Percentiles rank a stretch among this genome's conserved stretches.
phyloP scores from a whole-genome alignment of 2,113 vertebrate genomes.

The Austrofundulus limnaeus region DNA sequence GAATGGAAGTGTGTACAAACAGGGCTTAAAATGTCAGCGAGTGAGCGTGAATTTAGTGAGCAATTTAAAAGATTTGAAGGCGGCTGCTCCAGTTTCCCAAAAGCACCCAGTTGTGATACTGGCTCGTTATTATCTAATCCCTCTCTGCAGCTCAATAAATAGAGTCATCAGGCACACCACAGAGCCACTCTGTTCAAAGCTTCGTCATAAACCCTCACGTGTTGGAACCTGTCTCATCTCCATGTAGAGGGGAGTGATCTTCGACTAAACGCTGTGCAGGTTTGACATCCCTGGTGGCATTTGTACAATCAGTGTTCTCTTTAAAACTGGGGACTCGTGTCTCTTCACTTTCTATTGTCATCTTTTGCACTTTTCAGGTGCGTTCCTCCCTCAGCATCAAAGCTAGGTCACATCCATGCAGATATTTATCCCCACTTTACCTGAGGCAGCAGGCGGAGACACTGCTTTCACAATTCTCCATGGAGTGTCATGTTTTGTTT shows the following conservation, averaged over 20 bases:
- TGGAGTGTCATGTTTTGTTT: slow-evolving; percentile 52
- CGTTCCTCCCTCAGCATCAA: slow-evolving; percentile 74
- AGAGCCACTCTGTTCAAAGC: slow-evolving; percentile 64
- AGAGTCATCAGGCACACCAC: slow-evolving; percentile 41
- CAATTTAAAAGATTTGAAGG: slow-evolving; percentile 14
- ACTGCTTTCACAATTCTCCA: slow-evolving; percentile 68
- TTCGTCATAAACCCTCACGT: slow-evolving; percentile 45
- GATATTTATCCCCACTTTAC: slow-evolving; percentile 71
- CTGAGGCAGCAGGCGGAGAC: slow-evolving; percentile 78
- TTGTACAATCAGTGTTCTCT: slow-evolving; percentile 72
- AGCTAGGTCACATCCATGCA: slow-evolving; percentile 71
- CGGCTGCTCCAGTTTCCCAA: slow-evolving; percentile 35
- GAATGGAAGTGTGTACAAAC: slow-evolving; percentile 55
- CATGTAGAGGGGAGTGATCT: slow-evolving; percentile 64
- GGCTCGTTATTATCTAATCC: slow-evolving; percentile 29
- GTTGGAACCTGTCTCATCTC: slow-evolving; percentile 61
- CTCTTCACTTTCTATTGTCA: slow-evolving; percentile 70
- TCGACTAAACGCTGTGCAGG: slow-evolving; percentile 58
- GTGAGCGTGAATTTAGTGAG: slow-evolving; percentile 12
- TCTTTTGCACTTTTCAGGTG: slow-evolving; percentile 50
- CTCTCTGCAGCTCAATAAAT: slow-evolving; percentile 43
- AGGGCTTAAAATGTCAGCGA: slow-evolving; percentile 35
- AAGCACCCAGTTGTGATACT: slow-evolving; percentile 8
- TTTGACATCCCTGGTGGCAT: slow-evolving; percentile 65
- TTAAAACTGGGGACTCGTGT: slow-evolving; percentile 72